phyloP scores from a whole-genome alignment of 1,140 invertebrate genomes.

The Drosophila varians region DNA sequence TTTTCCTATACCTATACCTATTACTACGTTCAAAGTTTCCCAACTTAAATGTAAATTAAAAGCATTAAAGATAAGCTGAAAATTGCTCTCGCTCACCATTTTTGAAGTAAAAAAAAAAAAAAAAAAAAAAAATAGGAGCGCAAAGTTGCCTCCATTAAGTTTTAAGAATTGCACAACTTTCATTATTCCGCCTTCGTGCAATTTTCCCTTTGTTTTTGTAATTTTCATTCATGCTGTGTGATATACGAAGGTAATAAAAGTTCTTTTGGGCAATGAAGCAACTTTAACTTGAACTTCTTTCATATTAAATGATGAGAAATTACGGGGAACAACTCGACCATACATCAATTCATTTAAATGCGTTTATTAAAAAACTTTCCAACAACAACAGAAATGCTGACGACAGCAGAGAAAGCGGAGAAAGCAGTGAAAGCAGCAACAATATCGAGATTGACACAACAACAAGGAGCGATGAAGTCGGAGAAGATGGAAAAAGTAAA shows the following conservation, averaged over 20 bases:
- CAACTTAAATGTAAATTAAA: slow-evolving; percentile 30
- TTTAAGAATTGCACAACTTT: slow-evolving; percentile 47
- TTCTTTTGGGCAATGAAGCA: slow-evolving; percentile 43
- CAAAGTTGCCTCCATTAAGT: slow-evolving; percentile 43
- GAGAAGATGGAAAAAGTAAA: slow-evolving; percentile 46
- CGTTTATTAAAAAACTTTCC: slow-evolving; percentile 78
- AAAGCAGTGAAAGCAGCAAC: slow-evolving; percentile 4
- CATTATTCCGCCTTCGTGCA: slow-evolving; percentile 10
- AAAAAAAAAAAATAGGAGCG: not conserved
- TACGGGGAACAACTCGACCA: slow-evolving; percentile 30
- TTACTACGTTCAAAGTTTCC: slow-evolving; percentile 3
- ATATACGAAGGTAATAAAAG: slow-evolving; percentile 72
- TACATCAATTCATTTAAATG: slow-evolving; percentile 78
- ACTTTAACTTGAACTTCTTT: slow-evolving; percentile 53
- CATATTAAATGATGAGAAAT: slow-evolving; percentile 57
- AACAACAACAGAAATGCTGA: slow-evolving; percentile 52
- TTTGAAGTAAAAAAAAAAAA: not conserved
- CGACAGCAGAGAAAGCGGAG: slow-evolving; percentile 22
- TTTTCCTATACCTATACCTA: no score
- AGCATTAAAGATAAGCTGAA: slow-evolving; percentile 22
- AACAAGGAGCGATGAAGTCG: slow-evolving; percentile 10
- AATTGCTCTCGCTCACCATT: slow-evolving; percentile 9
- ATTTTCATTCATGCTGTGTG: slow-evolving; percentile 42
- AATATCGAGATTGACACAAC: slow-evolving; percentile 32
- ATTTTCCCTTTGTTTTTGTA: slow-evolving; percentile 11